Percentiles rank a stretch among this genome's conserved stretches.
phyloP scores from a whole-genome alignment of 2,888 invertebrate genomes.

The Dinocampus coccinellae region DNA sequence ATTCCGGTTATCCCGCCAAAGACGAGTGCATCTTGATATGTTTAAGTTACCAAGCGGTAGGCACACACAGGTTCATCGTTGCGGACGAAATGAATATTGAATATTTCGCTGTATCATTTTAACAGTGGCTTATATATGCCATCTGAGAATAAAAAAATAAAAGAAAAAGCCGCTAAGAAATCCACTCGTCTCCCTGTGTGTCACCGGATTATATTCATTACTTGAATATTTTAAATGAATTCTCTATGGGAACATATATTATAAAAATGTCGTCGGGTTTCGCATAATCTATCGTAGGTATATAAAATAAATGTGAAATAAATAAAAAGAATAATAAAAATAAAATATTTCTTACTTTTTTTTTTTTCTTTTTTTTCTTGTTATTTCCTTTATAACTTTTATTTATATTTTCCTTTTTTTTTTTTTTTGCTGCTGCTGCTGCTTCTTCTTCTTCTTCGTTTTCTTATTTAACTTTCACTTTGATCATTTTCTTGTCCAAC shows the following conservation, averaged over 20 bases:
- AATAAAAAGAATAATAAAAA: background rate
- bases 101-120: constrained; percentile 24
- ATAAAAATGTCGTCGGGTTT: background rate
- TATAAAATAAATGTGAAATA: background rate
- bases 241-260: background rate
- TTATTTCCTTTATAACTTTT: background rate
- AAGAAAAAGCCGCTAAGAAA: background rate
- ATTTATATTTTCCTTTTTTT: background rate
- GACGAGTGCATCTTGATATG: constrained; percentile 15
- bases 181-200: background rate
- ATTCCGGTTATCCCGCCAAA: constrained; percentile 38
- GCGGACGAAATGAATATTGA: background rate
- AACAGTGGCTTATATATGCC: constrained; percentile 6
- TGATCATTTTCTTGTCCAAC: background rate
- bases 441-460: background rate
- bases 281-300: background rate
- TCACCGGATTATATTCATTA: constrained; percentile 45
- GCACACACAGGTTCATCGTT: constrained; percentile 21
- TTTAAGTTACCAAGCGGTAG: constrained; percentile 18
- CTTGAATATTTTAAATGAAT: constrained; percentile 35
- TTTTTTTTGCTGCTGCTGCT: too few relatives aligned
- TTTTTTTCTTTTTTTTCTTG: background rate
- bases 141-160: background rate
- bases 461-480: constrained; percentile 14
- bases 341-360: too few relatives aligned